A percentile compares a stretch with the other conserved stretches of the same genome.
Evolutionary conservation across 2,888 invertebrate genomes (phyloP).

Genomic region (Macaria liturata): DNA sequence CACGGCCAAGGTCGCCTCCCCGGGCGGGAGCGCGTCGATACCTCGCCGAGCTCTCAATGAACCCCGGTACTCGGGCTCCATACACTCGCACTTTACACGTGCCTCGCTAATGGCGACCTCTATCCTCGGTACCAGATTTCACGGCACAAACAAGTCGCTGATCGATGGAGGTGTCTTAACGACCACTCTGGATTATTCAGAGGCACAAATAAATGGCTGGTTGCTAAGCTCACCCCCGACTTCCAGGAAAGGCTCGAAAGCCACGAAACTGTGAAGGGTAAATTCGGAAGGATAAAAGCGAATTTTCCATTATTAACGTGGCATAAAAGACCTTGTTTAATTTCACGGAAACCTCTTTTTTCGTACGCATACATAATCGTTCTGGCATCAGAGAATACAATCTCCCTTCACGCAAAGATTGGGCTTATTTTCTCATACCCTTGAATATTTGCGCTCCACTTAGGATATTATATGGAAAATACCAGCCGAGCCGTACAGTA

Average conservation of each 20-base stretch:
- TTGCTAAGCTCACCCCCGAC: neutral
- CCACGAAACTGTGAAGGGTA: too few species aligned
- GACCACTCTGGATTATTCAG: constrained; percentile 6
- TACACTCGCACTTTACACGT: constrained; percentile 40
- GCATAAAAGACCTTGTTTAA: too few species aligned
- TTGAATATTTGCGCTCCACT: constrained; percentile 33
- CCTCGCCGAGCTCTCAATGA: constrained; percentile 56
- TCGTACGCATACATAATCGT: too few species aligned
- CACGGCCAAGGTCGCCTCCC: constrained; percentile 77
- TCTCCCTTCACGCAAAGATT: neutral
- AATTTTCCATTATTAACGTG: too few species aligned
- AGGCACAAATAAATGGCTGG: neutral
- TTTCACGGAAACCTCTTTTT: too few species aligned
- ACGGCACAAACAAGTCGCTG: constrained; percentile 37
- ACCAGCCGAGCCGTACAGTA: constrained; percentile 20
- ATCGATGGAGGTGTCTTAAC: constrained; percentile 36
- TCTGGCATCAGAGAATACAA: too few species aligned
- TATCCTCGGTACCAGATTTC: constrained; percentile 21
- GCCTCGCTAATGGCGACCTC: constrained; percentile 34
- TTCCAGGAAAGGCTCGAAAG: too few species aligned
- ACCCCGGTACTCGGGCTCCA: constrained; percentile 23
- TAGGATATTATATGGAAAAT: constrained; percentile 31
- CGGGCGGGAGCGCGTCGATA: constrained; percentile 50
- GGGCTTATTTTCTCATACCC: constrained; percentile 17
- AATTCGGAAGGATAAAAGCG: too few species aligned